Base-by-base conservation (phyloP, 2,888 invertebrate genomes). In the Thecophora atra region DNA sequence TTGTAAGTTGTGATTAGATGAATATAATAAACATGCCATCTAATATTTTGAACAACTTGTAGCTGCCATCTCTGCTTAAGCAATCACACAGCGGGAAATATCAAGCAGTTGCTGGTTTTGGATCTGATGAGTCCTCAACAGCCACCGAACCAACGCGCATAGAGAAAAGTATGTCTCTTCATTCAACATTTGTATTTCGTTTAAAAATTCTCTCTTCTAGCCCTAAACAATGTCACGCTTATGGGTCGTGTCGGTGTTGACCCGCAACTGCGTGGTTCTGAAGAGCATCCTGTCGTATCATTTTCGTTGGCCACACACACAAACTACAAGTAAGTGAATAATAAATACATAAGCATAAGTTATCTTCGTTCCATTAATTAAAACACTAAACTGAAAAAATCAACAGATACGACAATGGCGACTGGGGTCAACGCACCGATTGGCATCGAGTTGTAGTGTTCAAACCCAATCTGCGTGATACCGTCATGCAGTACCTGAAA, bases 381-480 rank as follows among this genome's bases (percentile, higher is more conserved):
- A 30, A 56, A 8, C 6, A 21, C 17, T 47, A 47, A 47, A 15
- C 13, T 44, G 56, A 60, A 8, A 6, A n/a, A 19, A 19, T 37
- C n/a, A 56, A 17, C 64, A 83, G 84, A 81, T 91, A 92, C 86
- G 92, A 92, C 80, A 88, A 89, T 82, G 96, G 95, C 6, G 94
- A 95, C 78, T 89, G 92, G 81, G 87, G 93, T 68, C 95, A 96
- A 83, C 91, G 93, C 79, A 96, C 96, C 11, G 96, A 97, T 78
- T 97, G 97, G 97, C 97, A 97, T 86, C 89, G 94, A 79, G 87
- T 97, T 65, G 92, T 93, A 79, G 92, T 97, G 8, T 97, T 97
- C 84, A 94, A 92, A 81, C 96, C 95, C 3, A 89, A 90, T 70
- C 89, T 98, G 2, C 88, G 96, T 52, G 95, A 96, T 37, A 89